Percentiles rank a stretch among this genome's conserved stretches.
These are phyloP conservation scores for Linhomoeus sp. DNA, from an alignment of 2,888 invertebrate genomes.

Conservation along the genomic window DNA sequence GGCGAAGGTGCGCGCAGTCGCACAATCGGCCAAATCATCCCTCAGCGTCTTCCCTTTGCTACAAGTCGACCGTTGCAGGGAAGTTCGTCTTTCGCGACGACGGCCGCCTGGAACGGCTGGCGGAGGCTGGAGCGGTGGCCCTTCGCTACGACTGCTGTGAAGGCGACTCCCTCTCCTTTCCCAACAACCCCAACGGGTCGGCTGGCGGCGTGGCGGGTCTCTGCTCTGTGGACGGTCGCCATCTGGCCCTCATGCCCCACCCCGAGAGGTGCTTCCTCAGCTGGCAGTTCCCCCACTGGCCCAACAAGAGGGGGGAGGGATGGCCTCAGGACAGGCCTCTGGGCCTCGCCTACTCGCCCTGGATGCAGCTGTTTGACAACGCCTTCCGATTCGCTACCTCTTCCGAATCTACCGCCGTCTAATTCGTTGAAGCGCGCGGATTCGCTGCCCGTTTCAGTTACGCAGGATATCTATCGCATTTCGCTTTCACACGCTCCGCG, in stretches of 20 bases:
- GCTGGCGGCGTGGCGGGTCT: conserved; percentile 49
- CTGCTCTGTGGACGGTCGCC: conserved; percentile 70
- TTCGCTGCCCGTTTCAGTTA: too few species aligned
- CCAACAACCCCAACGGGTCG: conserved; percentile 75
- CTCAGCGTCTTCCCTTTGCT: too few species aligned
- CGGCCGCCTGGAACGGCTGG: conserved; percentile 23
- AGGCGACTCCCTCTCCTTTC: conserved; percentile 51
- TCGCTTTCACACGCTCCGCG: too few species aligned
- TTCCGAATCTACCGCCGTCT: too few species aligned
- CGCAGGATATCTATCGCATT: too few species aligned
- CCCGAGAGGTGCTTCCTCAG: conserved; percentile 63
- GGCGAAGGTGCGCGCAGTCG: conserved; percentile 58
- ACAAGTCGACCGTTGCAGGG: too few species aligned
- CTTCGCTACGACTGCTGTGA: conserved; percentile 64
- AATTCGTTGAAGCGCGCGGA: too few species aligned
- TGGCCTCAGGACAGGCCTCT: conserved; percentile 9
- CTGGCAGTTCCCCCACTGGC: conserved; percentile 69
- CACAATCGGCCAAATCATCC: too few species aligned
- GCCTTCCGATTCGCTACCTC: conserved; percentile 38
- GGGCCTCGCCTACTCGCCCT: conserved; percentile 43
- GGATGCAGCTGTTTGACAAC: conserved; percentile 76
- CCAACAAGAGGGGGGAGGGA: too few species aligned
- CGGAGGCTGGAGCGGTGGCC: conserved; percentile 44
- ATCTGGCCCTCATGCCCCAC: conserved; percentile 95
- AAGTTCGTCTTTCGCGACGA: conserved; percentile 35